Base-by-base conservation (phyloP, 2,113 vertebrate species). In the Nicator chloris region DNA sequence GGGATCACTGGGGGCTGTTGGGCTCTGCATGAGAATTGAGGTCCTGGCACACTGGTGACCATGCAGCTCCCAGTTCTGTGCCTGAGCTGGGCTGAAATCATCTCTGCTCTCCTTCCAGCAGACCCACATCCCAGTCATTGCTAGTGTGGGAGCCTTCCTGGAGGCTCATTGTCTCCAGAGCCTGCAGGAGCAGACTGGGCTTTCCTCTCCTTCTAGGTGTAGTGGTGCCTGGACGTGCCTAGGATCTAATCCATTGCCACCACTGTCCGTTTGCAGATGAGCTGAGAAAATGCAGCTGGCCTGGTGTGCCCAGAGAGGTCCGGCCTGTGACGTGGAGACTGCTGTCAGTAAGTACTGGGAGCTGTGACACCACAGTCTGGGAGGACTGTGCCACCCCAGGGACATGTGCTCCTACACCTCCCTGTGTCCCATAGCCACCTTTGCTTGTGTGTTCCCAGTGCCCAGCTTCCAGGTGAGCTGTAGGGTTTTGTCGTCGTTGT, bases 321-420 rank as follows among this genome's bases (percentile, higher is more conserved):
- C 98, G 99, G 15, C 99, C 99, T 2, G 97, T 99, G 96, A 99
- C 99, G 1, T 99, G 99, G 99, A 99, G 99, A 87, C 99, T 99
- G 56, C 98, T 99, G 77, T 99, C 99, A 95, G 99, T 98, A 95
- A 98, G 98, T 97, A 79, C 82, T 45, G 2, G 65, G 68, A 56
- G 15, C 92, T 60, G n/a, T 26, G 69, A 50, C 0, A 1, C 28
- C 35, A 2, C 14, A 39, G 12, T 2, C 4, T 66, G 82, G 68
- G 54, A 56, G 30, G 8, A 8, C 45, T 26, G 19, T 60, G 72
- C 72, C 3, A 7, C 71, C 12, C 15, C 49, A 37, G 80, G 65
- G 80, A 44, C 27, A 1, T 0, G 7, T 4, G 3, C 17, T 77
- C 33, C 47, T 15, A 4, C 39, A 28, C 23, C 45, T 63, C 56